phyloP scores from a whole-genome alignment of 2,797 vertebrate species.

The Oreochromis mossambicus region DNA sequence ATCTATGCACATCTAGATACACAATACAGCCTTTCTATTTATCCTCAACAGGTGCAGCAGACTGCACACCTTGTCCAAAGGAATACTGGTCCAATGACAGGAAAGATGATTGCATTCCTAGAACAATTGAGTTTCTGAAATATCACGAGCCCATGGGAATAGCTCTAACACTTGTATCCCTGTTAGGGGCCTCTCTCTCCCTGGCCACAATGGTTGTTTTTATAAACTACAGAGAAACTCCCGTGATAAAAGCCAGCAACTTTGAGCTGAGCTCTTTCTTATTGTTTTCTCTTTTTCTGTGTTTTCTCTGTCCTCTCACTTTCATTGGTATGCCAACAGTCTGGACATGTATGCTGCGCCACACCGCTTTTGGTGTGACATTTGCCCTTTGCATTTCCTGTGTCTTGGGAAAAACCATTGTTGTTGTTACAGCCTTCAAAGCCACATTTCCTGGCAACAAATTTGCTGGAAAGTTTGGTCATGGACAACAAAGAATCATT shows the following conservation, averaged over 20 bases:
- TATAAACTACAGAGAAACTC: conserved; percentile 63
- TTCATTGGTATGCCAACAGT: conserved; percentile 69
- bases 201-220: conserved; percentile 56
- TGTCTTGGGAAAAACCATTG: conserved; percentile 74
- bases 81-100: conserved; percentile 73
- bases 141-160: conserved; percentile 72
- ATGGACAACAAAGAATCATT: conserved; percentile 68
- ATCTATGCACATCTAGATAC: background rate
- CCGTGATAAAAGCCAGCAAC: conserved; percentile 78
- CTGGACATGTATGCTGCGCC: conserved; percentile 73
- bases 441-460: conserved; percentile 66
- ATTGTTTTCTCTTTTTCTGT: conserved; percentile 71
- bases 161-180: conserved; percentile 60
- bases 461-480: conserved; percentile 58
- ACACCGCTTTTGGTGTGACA: conserved; percentile 72
- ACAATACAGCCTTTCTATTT: background rate
- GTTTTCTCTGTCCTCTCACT: conserved; percentile 75
- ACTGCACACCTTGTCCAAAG: conserved; percentile 67
- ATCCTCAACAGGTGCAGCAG: conserved; percentile 57
- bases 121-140: conserved; percentile 69
- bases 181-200: conserved; percentile 66
- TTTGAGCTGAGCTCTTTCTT: conserved; percentile 73
- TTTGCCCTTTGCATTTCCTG: conserved; percentile 79
- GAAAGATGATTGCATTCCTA: conserved; percentile 65
- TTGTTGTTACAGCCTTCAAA: conserved; percentile 75